phyloP scores from a whole-genome alignment of 1,140 invertebrate species.

The Trialeurodes vaporariorum region DNA sequence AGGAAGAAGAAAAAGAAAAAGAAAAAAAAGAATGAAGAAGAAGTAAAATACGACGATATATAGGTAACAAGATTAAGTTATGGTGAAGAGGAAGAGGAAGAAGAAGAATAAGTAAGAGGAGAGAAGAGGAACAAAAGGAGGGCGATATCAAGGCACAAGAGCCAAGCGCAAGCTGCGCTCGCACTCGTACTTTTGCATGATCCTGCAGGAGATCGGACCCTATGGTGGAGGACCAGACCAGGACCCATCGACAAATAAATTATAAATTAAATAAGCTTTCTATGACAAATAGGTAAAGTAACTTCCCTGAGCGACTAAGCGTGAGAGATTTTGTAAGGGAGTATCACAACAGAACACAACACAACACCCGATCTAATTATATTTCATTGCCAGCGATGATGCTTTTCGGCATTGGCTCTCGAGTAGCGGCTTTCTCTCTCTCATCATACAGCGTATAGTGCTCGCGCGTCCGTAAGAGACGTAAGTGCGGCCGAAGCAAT shows the following conservation, averaged over 20 bases:
- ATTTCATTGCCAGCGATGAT: not conserved
- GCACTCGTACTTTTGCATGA: no score
- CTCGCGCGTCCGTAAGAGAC: no score
- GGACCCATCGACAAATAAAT: not conserved
- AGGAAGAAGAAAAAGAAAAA: no score
- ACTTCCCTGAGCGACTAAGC: no score
- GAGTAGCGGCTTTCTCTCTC: no score
- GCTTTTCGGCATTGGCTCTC: no score
- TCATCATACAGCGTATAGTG: no score
- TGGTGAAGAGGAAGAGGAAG: not conserved
- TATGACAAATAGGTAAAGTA: not conserved
- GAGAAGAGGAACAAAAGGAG: not conserved
- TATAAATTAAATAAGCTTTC: not conserved
- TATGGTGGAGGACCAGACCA: no score
- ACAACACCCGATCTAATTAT: not conserved
- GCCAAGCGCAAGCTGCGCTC: not conserved
- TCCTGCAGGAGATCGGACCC: no score
- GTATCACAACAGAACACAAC: no score
- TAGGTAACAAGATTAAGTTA: slow-evolving; percentile 1
- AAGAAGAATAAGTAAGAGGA: not conserved
- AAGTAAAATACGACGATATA: not conserved
- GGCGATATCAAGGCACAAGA: not conserved
- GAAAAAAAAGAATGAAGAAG: no score
- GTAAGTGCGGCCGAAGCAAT: no score
- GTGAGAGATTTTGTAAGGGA: not conserved